Percentiles rank a stretch among this genome's conserved stretches.
phyloP scores from a whole-genome alignment of 1,140 invertebrate species.

The Contarinia nasturtii region DNA sequence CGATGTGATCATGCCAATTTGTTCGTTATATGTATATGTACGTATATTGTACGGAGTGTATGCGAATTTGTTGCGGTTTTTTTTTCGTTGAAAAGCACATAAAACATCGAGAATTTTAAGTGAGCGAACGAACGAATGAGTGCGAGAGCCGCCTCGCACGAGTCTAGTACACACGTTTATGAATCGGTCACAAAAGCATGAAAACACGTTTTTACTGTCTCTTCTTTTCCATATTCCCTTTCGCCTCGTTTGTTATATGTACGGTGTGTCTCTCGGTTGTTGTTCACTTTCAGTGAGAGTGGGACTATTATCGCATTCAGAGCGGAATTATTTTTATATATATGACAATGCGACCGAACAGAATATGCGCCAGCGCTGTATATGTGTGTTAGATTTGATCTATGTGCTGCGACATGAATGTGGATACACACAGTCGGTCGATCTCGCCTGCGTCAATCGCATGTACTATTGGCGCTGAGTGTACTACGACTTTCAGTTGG shows the following conservation, averaged over 20 bases:
- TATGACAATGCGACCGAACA: too few relatives aligned
- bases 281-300: constrained; percentile 9
- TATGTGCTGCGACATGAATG: not conserved
- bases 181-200: constrained; percentile 11
- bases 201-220: constrained; percentile 2
- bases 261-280: constrained; percentile 6
- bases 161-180: constrained; percentile 2
- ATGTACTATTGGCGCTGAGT: too few relatives aligned
- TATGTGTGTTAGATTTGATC: constrained; percentile 2
- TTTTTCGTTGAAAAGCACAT: too few relatives aligned
- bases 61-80: too few relatives aligned
- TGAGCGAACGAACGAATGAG: constrained; percentile 1
- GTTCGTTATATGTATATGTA: too few relatives aligned
- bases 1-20: too few relatives aligned
- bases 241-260: not conserved
- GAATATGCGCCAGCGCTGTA: constrained; percentile 3
- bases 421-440: not conserved
- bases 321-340: too few relatives aligned
- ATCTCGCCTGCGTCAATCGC: too few relatives aligned
- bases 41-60: too few relatives aligned
- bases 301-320: too few relatives aligned
- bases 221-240: constrained; percentile 1
- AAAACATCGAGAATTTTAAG: too few relatives aligned
- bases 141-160: constrained; percentile 1
- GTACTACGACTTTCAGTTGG: too few relatives aligned